Evolutionary conservation across 1,140 invertebrate species (phyloP).

Genomic region (Pectinophora gossypiella): DNA sequence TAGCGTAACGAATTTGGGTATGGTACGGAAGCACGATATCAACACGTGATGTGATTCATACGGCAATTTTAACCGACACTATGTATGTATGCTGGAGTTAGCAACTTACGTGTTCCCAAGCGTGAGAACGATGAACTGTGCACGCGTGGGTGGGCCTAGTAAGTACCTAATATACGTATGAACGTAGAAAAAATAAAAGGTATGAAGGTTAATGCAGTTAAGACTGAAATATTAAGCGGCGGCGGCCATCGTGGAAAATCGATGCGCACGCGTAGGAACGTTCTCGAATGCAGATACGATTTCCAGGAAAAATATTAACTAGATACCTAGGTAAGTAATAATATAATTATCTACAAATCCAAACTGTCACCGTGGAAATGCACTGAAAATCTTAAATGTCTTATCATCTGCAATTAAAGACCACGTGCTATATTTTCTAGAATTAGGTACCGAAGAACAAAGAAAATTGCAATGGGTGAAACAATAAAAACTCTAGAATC

Average conservation of each 20-base stretch:
- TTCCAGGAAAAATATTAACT: background rate
- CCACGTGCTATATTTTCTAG: too few relatives aligned
- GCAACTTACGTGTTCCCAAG: background rate
- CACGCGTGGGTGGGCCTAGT: background rate
- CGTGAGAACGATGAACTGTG: background rate
- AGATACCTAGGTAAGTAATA: too few relatives aligned
- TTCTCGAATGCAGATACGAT: conserved; percentile 22
- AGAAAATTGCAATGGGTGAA: background rate
- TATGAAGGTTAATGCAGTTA: too few relatives aligned
- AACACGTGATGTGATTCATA: background rate
- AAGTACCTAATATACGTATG: background rate
- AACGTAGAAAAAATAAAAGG: too few relatives aligned
- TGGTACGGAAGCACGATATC: too few relatives aligned
- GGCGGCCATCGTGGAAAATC: conserved; percentile 31
- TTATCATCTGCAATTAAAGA: too few relatives aligned
- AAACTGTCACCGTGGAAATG: too few relatives aligned
- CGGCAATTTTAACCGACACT: background rate
- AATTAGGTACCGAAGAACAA: too few relatives aligned
- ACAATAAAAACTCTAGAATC: background rate
- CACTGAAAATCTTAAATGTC: too few relatives aligned
- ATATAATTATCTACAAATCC: too few relatives aligned
- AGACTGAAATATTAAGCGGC: background rate
- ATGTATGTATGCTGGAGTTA: background rate
- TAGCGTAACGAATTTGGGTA: too few relatives aligned
- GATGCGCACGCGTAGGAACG: conserved; percentile 17